phyloP scores from a whole-genome alignment of 2,888 invertebrate species.

The Eristalinus sepulchralis region DNA sequence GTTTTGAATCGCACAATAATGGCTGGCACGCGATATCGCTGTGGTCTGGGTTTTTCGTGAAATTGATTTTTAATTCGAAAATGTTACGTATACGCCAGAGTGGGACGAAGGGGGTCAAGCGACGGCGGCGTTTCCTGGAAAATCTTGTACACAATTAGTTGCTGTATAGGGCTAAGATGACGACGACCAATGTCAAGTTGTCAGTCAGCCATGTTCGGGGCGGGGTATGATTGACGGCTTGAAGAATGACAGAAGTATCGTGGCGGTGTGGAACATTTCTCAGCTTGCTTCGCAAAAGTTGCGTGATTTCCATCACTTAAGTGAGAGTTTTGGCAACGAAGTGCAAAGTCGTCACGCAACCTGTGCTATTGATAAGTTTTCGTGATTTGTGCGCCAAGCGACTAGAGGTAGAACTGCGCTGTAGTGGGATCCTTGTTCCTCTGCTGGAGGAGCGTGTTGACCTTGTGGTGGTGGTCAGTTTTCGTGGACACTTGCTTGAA shows the following conservation, averaged over 20 bases:
- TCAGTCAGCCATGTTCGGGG: conserved; percentile 2
- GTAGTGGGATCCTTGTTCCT: neutral
- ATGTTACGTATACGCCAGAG: conserved; percentile 10
- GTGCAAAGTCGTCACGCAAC: neutral
- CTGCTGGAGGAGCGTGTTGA: neutral
- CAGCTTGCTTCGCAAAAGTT: neutral
- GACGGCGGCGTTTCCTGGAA: neutral
- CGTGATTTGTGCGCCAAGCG: neutral
- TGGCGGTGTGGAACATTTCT: neutral
- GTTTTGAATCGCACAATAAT: conserved; percentile 18
- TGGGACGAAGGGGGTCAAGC: neutral
- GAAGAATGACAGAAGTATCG: conserved; percentile 27
- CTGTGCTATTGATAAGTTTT: neutral
- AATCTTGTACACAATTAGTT: neutral
- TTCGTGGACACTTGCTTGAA: neutral
- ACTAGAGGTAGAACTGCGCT: neutral
- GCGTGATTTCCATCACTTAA: conserved; percentile 7
- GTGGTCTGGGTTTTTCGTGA: neutral
- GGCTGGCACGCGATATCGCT: neutral
- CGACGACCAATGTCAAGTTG: conserved; percentile 1
- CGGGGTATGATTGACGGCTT: conserved; percentile 13
- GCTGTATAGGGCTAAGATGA: neutral
- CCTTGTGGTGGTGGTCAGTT: too few species aligned
- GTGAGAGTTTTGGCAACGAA: conserved; percentile 1
- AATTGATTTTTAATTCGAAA: conserved; percentile 14